Percentiles rank a stretch among this genome's conserved stretches.
Evolutionary conservation across 2,888 invertebrate species (phyloP).

Genomic region (Mythimna impura): DNA sequence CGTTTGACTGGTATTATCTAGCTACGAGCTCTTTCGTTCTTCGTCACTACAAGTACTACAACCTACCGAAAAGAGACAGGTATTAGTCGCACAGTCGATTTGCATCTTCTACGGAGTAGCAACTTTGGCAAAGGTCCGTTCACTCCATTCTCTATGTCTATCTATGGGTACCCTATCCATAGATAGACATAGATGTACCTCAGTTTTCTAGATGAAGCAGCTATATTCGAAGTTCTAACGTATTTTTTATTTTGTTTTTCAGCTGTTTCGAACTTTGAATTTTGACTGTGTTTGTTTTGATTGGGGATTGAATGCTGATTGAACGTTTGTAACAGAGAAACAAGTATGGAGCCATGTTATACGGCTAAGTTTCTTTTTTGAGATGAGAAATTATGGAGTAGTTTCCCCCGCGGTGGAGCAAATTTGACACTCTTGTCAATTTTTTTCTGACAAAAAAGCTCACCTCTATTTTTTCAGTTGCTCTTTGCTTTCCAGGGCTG

Average conservation of each 20-base stretch:
- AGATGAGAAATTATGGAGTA: too few relatives aligned
- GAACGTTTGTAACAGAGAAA: not conserved
- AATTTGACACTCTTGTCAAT: too few relatives aligned
- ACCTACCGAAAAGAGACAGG: too few relatives aligned
- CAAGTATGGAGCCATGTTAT: not conserved
- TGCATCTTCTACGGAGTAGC: not conserved
- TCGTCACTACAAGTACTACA: not conserved
- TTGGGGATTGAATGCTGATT: constrained; percentile 3
- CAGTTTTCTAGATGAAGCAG: constrained; percentile 15
- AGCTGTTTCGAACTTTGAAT: constrained; percentile 1
- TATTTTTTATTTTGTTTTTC: constrained; percentile 29
- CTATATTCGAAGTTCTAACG: constrained; percentile 8
- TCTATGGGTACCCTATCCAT: not conserved
- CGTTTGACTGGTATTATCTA: too few relatives aligned
- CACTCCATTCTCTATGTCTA: not conserved
- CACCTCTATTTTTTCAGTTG: too few relatives aligned
- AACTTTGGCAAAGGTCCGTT: not conserved
- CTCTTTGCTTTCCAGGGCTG: too few relatives aligned
- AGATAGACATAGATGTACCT: constrained; percentile 7
- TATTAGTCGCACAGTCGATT: not conserved
- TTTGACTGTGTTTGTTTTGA: not conserved
- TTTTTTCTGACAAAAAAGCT: too few relatives aligned
- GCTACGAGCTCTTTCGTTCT: not conserved
- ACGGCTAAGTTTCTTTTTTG: not conserved
- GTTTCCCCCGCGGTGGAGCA: too few relatives aligned